Percentiles rank a stretch among this genome's conserved stretches.
Conservation (phyloP, 2,113 vertebrate species). For the Cyphomyrus plagiostoma region DNA sequence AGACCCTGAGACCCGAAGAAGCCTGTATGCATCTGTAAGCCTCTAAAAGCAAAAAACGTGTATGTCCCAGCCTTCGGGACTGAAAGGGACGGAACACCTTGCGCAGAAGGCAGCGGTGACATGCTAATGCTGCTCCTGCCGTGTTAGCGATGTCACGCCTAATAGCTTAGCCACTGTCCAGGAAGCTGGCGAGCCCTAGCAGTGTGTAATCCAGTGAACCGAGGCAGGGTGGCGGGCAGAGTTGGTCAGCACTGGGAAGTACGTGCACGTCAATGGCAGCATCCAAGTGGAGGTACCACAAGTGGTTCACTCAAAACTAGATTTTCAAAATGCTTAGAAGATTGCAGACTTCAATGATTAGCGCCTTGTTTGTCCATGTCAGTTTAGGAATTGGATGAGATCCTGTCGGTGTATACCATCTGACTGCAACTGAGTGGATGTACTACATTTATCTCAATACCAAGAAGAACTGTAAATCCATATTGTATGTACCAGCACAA, state of each 20-base stretch:
- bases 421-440: background rate
- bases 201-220: background rate
- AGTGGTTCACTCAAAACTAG: background rate
- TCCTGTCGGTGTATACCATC: background rate
- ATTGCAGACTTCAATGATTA: background rate
- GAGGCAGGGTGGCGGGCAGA: background rate
- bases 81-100: conserved; percentile 40
- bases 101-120: conserved; percentile 36
- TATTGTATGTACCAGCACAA: background rate
- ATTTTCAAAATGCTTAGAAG: background rate
- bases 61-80: conserved; percentile 34
- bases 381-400: background rate
- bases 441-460: background rate
- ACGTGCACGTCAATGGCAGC: background rate
- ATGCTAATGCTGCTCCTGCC: conserved; percentile 34
- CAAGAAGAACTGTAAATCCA: background rate
- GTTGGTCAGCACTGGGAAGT: background rate
- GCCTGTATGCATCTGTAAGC: conserved; percentile 47
- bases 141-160: conserved; percentile 24
- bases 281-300: background rate
- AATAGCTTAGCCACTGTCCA: conserved; percentile 18
- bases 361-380: background rate
- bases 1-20: conserved; percentile 27
- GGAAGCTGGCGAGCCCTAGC: background rate
- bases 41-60: conserved; percentile 53